These are phyloP conservation scores for Neotoxoptera formosana DNA, from an alignment of 1,140 invertebrate genomes.

Conservation along the genomic window DNA sequence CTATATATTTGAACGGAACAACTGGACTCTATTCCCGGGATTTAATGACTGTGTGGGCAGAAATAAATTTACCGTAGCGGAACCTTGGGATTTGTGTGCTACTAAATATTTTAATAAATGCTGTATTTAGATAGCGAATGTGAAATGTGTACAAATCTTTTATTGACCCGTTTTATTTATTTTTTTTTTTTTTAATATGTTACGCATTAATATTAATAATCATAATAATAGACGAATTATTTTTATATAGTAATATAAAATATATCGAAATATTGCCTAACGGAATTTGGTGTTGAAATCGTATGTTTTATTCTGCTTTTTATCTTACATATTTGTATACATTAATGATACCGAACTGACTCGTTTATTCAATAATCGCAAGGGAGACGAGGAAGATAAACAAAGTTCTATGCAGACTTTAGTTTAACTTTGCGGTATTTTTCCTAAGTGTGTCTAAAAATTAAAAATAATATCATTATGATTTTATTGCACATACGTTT, in stretches of 20 bases:
- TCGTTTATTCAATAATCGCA: background rate
- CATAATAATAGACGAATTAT: constrained; percentile 46
- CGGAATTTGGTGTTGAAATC: constrained; percentile 49
- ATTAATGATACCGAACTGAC: background rate
- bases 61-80: constrained; percentile 57
- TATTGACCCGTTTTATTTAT: background rate
- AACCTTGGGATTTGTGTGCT: constrained; percentile 55
- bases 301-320: constrained; percentile 53
- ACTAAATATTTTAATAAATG: constrained; percentile 37
- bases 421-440: background rate
- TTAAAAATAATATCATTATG: background rate
- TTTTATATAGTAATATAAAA: constrained; percentile 55
- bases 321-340: constrained; percentile 22
- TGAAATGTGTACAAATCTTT: constrained; percentile 47
- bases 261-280: constrained; percentile 50
- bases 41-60: constrained; percentile 15
- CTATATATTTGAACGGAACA: constrained; percentile 43
- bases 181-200: constrained; percentile 39
- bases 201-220: constrained; percentile 47
- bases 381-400: background rate
- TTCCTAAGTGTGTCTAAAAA: background rate
- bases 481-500: background rate
- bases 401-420: background rate
- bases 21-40: background rate
- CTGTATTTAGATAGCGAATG: constrained; percentile 48